phyloP scores from a whole-genome alignment of 2,888 invertebrate genomes.

The Drosophila recens region DNA sequence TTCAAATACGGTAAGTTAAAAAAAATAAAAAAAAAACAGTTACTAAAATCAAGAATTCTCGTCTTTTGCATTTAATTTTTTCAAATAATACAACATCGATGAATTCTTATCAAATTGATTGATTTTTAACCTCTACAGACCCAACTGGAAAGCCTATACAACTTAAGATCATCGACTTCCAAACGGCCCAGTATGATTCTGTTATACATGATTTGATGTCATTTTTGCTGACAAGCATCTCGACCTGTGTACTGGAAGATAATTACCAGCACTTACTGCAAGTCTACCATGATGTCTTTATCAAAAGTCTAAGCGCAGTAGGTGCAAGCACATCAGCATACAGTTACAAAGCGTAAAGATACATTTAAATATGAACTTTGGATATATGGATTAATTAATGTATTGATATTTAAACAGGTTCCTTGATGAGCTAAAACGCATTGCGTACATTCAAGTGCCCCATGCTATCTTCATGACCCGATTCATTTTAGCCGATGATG shows the following conservation, averaged over 20 bases:
- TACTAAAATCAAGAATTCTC: no score
- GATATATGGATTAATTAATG: not conserved
- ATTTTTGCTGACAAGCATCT: slow-evolving; percentile 68
- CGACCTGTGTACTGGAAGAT: slow-evolving; percentile 51
- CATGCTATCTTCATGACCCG: slow-evolving; percentile 71
- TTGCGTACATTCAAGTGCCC: slow-evolving; percentile 66
- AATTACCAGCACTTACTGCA: slow-evolving; percentile 54
- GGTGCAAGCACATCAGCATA: slow-evolving; percentile 29
- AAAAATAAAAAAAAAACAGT: no score
- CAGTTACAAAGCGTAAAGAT: slow-evolving; percentile 45
- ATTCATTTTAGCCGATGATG: slow-evolving; percentile 60
- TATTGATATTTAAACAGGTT: slow-evolving; percentile 42
- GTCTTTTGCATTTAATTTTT: no score
- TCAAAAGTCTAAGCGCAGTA: slow-evolving; percentile 30
- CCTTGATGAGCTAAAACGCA: slow-evolving; percentile 45
- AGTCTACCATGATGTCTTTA: slow-evolving; percentile 48
- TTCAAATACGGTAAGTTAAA: slow-evolving; percentile 60
- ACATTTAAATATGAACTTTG: not conserved
- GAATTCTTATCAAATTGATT: not conserved
- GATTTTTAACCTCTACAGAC: slow-evolving; percentile 30
- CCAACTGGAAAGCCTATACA: slow-evolving; percentile 28
- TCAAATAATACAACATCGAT: no score
- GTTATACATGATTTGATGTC: slow-evolving; percentile 67
- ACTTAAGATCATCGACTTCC: slow-evolving; percentile 67
- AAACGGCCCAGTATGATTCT: slow-evolving; percentile 68